Conservation (phyloP, 1,140 invertebrate genomes). For the Agrypnia vestita region DNA sequence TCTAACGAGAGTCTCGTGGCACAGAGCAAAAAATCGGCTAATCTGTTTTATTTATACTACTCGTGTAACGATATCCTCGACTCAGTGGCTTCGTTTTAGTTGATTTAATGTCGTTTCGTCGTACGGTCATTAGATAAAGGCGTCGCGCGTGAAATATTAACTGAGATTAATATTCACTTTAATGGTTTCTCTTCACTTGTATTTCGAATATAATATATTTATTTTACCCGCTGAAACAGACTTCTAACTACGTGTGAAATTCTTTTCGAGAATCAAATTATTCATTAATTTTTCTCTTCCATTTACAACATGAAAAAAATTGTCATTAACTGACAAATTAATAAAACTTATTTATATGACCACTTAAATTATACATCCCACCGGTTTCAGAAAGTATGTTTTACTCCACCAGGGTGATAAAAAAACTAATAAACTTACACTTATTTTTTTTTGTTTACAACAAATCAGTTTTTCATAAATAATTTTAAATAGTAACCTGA, state of each 20-base stretch:
- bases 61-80: background rate
- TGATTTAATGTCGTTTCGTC: background rate
- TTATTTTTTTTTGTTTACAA: too few relatives aligned
- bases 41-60: background rate
- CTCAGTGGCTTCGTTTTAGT: conserved; percentile 3
- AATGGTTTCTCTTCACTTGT: conserved; percentile 40
- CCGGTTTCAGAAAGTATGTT: background rate
- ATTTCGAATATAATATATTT: conserved; percentile 19
- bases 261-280: background rate
- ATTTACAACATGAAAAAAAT: background rate
- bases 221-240: conserved; percentile 6
- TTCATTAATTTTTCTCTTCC: background rate
- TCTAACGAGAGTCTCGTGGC: background rate
- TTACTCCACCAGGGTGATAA: too few relatives aligned
- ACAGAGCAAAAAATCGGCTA: background rate
- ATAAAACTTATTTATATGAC: too few relatives aligned
- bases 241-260: conserved; percentile 24
- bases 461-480: too few relatives aligned
- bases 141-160: conserved; percentile 45
- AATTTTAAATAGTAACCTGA: too few relatives aligned
- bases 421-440: too few relatives aligned
- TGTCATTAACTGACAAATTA: background rate
- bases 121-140: conserved; percentile 30
- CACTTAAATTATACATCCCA: background rate
- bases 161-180: conserved; percentile 37